Percentiles rank a stretch among this genome's conserved stretches.
Conservation (phyloP, 2,113 vertebrate genomes). For the Uria lomvia region DNA sequence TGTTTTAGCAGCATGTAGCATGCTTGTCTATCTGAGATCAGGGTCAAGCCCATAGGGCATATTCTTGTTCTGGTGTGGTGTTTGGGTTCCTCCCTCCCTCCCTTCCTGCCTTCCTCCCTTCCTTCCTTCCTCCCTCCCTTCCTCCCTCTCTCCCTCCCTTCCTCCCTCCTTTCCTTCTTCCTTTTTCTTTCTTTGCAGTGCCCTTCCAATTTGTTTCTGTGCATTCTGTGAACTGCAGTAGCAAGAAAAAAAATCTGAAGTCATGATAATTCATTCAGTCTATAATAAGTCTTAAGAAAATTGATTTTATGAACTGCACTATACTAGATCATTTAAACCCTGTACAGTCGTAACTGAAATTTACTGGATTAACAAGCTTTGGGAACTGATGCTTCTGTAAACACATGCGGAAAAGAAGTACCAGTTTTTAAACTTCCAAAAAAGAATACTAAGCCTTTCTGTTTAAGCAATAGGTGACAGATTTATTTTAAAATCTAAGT, state of each 20-base stretch:
- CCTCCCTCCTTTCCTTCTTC: no score
- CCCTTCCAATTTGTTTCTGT: neutral
- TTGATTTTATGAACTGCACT: neutral
- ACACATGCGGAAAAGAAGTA: neutral
- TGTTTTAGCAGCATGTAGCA: neutral
- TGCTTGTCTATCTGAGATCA: neutral
- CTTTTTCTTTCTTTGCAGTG: neutral
- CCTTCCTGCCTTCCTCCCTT: no score
- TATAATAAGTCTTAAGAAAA: neutral
- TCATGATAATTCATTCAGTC: neutral
- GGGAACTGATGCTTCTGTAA: neutral
- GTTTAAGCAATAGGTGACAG: neutral
- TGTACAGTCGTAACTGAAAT: neutral
- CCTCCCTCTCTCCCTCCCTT: no score
- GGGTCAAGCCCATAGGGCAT: neutral
- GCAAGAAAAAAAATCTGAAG: neutral
- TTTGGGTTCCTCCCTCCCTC: no score
- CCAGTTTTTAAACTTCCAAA: neutral
- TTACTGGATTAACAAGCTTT: neutral
- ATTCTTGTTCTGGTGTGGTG: neutral
- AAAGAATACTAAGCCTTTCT: rapidly evolving
- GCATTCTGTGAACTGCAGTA: neutral
- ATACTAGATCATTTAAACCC: neutral
- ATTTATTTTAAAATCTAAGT: neutral
- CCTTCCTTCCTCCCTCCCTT: no score